Evolutionary conservation across 2,888 invertebrate species (phyloP), one percentile per base, ranked within the genome.

Genomic region (Pyrocoelia pectoralis): DNA sequence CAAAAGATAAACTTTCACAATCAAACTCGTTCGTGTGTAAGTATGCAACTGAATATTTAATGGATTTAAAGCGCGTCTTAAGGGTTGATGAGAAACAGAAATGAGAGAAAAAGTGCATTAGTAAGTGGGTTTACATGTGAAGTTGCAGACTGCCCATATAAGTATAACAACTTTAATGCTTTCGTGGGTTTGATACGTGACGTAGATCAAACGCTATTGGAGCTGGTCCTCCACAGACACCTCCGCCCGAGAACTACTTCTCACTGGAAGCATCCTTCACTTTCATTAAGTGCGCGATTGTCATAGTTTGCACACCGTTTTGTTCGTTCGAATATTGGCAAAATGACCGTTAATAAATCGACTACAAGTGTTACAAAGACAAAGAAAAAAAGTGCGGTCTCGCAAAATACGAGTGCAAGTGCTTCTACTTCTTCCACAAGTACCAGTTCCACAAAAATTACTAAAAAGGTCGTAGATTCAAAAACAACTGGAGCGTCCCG

Each of bases 271-370:
- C 14, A 18, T 59, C 68, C 70, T 69, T 72, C 72, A 75, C 70
- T 73, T 71, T 70, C 68, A 48, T 48, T 29, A 58, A 63, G 56
- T 59, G 50, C 67, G 68, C 56, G 55, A 53, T 29, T 56, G 64
- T 56, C 24, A 24, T 24, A 24, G 4, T 3, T 24, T 24, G 6
- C 24, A 24, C 24, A 24, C 24, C 4, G 24, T 24, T 24, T 6
- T 24, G 24, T 24, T 24, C 24, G 24, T 24, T 24, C 24, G 24
- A 24, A 24, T 24, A 19, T 46, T 41, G n/a, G 33, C 9, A 66
- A 66, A 58, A 79, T 79, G 79, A 79, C 79, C 58, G 77, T 79
- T 67, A 77, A 75, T 59, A 79, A 79, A 74, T 67, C 75, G 40
- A 69, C 65, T 40, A 65, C 71, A 14, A 72, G 73, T 18, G 61